Conservation (phyloP, 2,797 vertebrate genomes). For the Phalloptychus januarius region DNA sequence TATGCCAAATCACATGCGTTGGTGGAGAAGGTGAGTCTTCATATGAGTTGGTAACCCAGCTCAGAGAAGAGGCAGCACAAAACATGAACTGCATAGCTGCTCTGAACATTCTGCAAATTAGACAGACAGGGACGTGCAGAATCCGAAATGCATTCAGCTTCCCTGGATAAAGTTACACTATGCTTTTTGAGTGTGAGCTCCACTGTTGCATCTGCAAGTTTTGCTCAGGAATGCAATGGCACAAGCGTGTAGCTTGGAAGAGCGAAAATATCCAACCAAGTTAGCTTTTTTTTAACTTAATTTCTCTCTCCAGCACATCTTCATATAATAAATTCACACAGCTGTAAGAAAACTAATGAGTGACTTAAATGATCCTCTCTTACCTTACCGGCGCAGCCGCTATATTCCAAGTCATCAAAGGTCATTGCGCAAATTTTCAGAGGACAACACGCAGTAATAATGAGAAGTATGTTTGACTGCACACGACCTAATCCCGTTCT, state of each 20-base stretch:
- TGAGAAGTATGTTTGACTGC: constrained; percentile 60
- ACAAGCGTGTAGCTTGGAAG: constrained; percentile 38
- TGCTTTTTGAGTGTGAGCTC: neutral
- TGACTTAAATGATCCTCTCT: constrained; percentile 30
- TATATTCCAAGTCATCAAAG: constrained; percentile 71
- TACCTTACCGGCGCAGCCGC: constrained; percentile 64
- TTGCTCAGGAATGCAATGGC: neutral
- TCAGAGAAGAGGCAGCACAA: constrained; percentile 6
- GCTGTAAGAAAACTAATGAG: constrained; percentile 1
- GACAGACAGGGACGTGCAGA: constrained; percentile 6
- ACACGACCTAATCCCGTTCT: constrained; percentile 71
- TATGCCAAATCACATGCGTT: constrained; percentile 21
- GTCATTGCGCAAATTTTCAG: constrained; percentile 72
- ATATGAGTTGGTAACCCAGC: neutral
- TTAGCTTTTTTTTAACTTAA: neutral
- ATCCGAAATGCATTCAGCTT: constrained; percentile 19
- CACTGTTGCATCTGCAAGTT: neutral
- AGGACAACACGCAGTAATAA: constrained; percentile 54
- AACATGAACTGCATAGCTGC: neutral
- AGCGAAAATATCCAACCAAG: neutral
- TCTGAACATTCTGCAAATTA: constrained; percentile 24
- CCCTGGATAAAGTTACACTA: constrained; percentile 6
- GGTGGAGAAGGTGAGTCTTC: neutral
- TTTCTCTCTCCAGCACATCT: constrained; percentile 29
- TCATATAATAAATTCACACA: constrained; percentile 19